Evolutionary conservation across 2,113 vertebrate species (phyloP).

Genomic region (Dermatemys mawii): DNA sequence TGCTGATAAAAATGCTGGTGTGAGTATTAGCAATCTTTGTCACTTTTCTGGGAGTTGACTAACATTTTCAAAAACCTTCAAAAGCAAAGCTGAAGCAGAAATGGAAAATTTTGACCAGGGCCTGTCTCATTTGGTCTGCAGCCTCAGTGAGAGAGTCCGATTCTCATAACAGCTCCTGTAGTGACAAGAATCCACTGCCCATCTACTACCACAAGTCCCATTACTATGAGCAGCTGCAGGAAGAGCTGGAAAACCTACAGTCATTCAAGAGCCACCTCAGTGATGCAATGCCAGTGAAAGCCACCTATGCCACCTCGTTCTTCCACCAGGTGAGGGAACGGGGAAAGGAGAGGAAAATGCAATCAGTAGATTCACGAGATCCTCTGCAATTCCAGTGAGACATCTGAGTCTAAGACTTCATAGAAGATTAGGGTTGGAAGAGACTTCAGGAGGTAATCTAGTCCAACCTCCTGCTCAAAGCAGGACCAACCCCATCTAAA

Average conservation of each 20-base stretch:
- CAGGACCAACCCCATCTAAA: too few species aligned
- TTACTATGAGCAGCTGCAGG: constrained; percentile 47
- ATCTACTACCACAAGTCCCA: constrained; percentile 67
- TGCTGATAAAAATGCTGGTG: neutral
- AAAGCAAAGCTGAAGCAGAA: neutral
- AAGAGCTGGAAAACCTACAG: constrained; percentile 67
- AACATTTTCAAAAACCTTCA: neutral
- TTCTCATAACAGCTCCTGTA: neutral
- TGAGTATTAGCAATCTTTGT: neutral
- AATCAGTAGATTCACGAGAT: neutral
- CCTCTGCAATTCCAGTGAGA: neutral
- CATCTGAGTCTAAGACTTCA: neutral
- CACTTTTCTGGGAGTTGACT: neutral
- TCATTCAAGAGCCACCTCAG: neutral
- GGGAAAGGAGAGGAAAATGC: neutral
- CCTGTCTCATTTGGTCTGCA: neutral
- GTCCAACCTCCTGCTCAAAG: too few species aligned
- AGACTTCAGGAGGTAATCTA: too few species aligned
- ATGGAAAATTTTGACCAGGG: neutral
- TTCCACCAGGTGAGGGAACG: constrained; percentile 74
- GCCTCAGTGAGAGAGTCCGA: neutral
- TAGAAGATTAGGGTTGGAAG: too few species aligned
- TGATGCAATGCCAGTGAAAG: neutral
- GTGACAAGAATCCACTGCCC: constrained; percentile 54
- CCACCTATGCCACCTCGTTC: constrained; percentile 77